Percentiles rank a stretch among this genome's conserved stretches.
These are phyloP conservation scores for Recurvirostra avosetta DNA, from an alignment of 2,113 vertebrate genomes.

Conservation along the genomic window DNA sequence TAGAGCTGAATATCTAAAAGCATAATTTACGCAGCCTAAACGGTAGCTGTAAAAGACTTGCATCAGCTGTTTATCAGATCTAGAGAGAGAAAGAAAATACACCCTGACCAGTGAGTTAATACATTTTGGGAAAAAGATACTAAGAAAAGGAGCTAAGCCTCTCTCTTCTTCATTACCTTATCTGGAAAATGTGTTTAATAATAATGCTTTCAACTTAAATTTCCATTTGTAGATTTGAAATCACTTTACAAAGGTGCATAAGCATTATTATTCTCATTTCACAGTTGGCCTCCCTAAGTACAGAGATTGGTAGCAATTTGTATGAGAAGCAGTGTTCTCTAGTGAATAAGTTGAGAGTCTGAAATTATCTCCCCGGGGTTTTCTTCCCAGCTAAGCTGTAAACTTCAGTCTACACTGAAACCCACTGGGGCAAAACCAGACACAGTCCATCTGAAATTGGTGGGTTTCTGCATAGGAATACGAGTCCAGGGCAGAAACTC, in stretches of 20 bases:
- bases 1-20: neutral
- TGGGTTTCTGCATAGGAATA: neutral
- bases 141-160: neutral
- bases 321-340: constrained; percentile 16
- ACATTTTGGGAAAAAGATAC: neutral
- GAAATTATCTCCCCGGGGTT: constrained; percentile 18
- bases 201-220: constrained; percentile 24
- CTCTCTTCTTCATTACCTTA: neutral
- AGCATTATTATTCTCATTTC: constrained; percentile 53
- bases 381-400: neutral
- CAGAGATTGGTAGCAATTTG: constrained; percentile 35
- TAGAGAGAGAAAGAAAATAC: neutral
- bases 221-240: constrained; percentile 44
- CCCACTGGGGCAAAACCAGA: neutral
- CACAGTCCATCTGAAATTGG: neutral
- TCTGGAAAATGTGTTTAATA: constrained; percentile 32
- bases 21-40: neutral
- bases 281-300: constrained; percentile 51
- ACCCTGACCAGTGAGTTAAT: neutral
- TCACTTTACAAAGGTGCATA: constrained; percentile 49
- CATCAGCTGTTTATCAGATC: neutral
- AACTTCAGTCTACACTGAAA: neutral
- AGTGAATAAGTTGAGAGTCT: constrained; percentile 14
- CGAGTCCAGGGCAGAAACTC: neutral
- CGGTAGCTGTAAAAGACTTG: neutral